phyloP scores from a whole-genome alignment of 2,113 vertebrate genomes.

The Bos javanicus region DNA sequence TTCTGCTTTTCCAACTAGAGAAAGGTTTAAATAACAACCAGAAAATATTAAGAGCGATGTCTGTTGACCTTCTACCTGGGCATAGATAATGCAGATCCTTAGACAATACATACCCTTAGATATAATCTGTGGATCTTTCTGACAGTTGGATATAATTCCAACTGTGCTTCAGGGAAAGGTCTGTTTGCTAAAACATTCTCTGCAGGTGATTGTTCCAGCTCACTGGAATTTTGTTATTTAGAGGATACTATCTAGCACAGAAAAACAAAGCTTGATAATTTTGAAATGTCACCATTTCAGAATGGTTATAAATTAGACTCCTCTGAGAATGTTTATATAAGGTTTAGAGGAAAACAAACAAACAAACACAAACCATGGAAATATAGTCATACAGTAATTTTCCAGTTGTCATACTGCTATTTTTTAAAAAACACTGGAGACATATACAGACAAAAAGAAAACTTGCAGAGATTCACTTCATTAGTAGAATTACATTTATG shows the following conservation, averaged over 20 bases:
- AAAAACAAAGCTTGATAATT: slow-evolving; percentile 42
- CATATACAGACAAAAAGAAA: neutral
- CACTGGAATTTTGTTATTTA: slow-evolving; percentile 38
- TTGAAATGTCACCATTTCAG: slow-evolving; percentile 50
- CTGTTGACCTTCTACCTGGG: neutral
- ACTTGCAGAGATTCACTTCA: neutral
- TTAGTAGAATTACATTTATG: neutral
- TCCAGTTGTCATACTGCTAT: neutral
- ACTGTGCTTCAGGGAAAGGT: slow-evolving; percentile 3
- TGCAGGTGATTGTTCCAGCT: slow-evolving; percentile 10
- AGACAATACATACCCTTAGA: neutral
- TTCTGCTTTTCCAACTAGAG: neutral
- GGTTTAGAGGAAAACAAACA: neutral
- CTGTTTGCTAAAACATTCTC: neutral
- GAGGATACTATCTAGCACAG: slow-evolving; percentile 13
- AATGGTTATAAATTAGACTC: slow-evolving; percentile 36
- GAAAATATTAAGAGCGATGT: neutral
- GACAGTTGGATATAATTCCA: slow-evolving; percentile 27
- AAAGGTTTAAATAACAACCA: neutral
- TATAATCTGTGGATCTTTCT: neutral
- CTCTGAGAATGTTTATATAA: neutral
- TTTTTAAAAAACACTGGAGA: neutral
- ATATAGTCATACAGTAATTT: neutral
- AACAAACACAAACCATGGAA: neutral
- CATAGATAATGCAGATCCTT: neutral